phyloP scores from a whole-genome alignment of 2,113 vertebrate species.

The Phrynosoma platyrhinos region DNA sequence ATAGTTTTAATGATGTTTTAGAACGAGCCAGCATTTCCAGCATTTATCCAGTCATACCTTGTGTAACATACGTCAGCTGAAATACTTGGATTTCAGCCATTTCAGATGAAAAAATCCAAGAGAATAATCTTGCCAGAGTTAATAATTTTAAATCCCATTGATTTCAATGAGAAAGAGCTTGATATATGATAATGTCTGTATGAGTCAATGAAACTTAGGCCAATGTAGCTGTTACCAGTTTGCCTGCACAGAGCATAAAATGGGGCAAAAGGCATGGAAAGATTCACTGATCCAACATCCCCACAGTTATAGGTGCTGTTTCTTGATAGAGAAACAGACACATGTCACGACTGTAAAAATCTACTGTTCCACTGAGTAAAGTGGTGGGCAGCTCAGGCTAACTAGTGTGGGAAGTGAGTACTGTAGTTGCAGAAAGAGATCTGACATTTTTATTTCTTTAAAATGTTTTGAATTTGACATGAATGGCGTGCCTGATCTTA shows the following conservation, averaged over 20 bases:
- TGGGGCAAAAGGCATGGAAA: neutral
- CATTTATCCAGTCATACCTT: neutral
- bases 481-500: neutral
- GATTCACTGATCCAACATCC: neutral
- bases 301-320: neutral
- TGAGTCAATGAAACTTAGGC: neutral
- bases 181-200: neutral
- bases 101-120: neutral
- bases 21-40: neutral
- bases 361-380: neutral
- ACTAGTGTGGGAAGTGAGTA: neutral
- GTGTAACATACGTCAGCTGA: constrained; percentile 17
- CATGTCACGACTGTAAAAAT: neutral
- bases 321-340: neutral
- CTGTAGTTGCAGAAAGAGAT: neutral
- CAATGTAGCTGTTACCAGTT: neutral
- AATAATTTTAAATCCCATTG: constrained; percentile 5
- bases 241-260: neutral
- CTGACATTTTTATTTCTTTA: neutral
- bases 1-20: constrained; percentile 17
- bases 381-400: neutral
- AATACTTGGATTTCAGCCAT: constrained; percentile 9
- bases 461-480: neutral
- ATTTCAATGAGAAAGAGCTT: neutral
- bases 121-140: neutral